Evolutionary conservation across 2,113 vertebrate species (phyloP), one percentile per base, ranked within the genome.

Genomic region (Serinus canaria): DNA sequence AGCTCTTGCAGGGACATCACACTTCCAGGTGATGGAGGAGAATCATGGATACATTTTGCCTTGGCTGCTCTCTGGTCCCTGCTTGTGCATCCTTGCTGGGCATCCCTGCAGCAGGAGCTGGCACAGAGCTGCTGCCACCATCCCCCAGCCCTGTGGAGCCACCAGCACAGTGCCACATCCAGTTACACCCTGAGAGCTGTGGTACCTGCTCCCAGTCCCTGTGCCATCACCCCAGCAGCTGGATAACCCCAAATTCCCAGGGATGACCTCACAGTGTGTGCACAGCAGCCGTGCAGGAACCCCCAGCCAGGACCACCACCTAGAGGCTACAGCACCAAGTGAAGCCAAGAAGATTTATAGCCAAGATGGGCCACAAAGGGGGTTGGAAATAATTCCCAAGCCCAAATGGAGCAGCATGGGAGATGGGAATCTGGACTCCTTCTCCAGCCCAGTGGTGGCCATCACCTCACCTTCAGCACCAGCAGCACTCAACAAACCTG

Each of bases 151-250:
- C 78, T 46, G 30, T 1, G 6, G 52, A 43, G 58, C 58, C 41
- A 16, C n/a, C 13, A 31, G 10, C 50, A 28, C 0, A 0, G 8
- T 35, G 52, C 31, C 35, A 25, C 33, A 53, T 20, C 43, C 39
- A 21, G 6, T 6, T 15, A 6, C 13, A 39, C 15, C 23, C 13
- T 7, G 35, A 44, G 55, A 69, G n/a, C 66, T 67, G 28, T 43
- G 37, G 23, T 4, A 20, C 21, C 1, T 15, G 43, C 16, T 72
- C 8, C 21, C 1, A 9, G 23, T 33, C 28, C 5, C 4, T 0
- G 7, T 6, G 44, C 35, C 3, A 0, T 11, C 82, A 27, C 2
- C 19, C 15, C 50, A 19, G 31, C 55, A 31, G 53, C 31, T 52
- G 64, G 24, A 56, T 33, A 35, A 73, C 33, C 60, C 53, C 74